Percentiles rank a stretch among this genome's conserved stretches.
Evolutionary conservation across 2,888 invertebrate species (phyloP).

Genomic region (Beris chalybata): DNA sequence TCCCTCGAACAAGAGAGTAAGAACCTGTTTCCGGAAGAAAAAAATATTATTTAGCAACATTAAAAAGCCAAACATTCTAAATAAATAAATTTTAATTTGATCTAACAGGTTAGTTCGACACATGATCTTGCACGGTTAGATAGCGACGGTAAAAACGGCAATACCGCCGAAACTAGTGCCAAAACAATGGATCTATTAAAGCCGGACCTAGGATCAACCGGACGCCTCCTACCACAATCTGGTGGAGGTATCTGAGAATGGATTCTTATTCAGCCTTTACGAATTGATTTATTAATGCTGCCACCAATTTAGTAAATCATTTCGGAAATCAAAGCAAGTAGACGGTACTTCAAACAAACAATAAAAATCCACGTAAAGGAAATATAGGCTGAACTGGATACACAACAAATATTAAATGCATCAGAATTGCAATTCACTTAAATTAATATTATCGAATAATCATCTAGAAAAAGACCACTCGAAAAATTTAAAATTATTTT

Average conservation of each 20-base stretch:
- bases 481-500: too few species aligned
- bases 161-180: slow-evolving; percentile 37
- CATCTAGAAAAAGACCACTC: slow-evolving; percentile 1
- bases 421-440: neutral
- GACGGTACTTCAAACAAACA: neutral
- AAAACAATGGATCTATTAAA: slow-evolving; percentile 45
- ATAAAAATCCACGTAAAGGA: neutral
- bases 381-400: slow-evolving; percentile 6
- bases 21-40: too few species aligned
- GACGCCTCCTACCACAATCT: slow-evolving; percentile 33
- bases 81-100: neutral
- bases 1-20: too few species aligned
- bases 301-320: neutral
- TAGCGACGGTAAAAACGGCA: slow-evolving; percentile 42
- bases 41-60: too few species aligned
- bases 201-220: slow-evolving; percentile 42
- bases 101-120: slow-evolving; percentile 53
- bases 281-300: slow-evolving; percentile 32
- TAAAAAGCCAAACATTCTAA: too few species aligned
- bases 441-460: too few species aligned
- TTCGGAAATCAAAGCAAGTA: neutral
- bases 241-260: slow-evolving; percentile 41
- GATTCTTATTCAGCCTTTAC: slow-evolving; percentile 37
- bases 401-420: neutral
- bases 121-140: slow-evolving; percentile 51